These are phyloP conservation scores for Hydrotaea cyrtoneurina DNA, from an alignment of 2,888 invertebrate genomes.

Conservation along the genomic window DNA sequence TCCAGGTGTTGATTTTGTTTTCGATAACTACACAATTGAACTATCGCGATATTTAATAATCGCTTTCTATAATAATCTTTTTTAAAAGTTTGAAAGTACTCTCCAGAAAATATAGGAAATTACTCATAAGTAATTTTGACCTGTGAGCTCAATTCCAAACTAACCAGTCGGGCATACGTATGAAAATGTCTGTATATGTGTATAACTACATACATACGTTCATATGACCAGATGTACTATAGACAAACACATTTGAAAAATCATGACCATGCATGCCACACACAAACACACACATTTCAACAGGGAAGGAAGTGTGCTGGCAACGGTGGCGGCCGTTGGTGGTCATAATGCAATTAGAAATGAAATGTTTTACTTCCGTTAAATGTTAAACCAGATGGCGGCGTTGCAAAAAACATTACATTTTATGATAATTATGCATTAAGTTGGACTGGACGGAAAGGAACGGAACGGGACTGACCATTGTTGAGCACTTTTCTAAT, in stretches of 20 bases:
- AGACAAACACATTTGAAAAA: constrained; percentile 42
- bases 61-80: no score
- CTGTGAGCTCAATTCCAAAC: no score
- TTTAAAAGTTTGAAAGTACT: no score
- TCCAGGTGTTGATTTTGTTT: no score
- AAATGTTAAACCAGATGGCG: constrained; percentile 64
- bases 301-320: neutral
- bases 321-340: neutral
- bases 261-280: constrained; percentile 26
- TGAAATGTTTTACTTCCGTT: constrained; percentile 68
- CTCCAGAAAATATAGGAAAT: no score
- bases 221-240: constrained; percentile 50
- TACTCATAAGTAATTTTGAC: no score
- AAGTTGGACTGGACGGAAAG: neutral
- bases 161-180: no score
- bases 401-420: constrained; percentile 59
- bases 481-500: neutral
- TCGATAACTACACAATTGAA: no score
- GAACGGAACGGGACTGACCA: neutral
- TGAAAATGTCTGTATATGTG: no score
- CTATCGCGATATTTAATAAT: no score
- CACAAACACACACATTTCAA: neutral
- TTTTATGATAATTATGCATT: constrained; percentile 65
- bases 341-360: constrained; percentile 65
- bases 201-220: neutral